Conservation (phyloP, 2,113 vertebrate genomes). For the Progne subis region DNA sequence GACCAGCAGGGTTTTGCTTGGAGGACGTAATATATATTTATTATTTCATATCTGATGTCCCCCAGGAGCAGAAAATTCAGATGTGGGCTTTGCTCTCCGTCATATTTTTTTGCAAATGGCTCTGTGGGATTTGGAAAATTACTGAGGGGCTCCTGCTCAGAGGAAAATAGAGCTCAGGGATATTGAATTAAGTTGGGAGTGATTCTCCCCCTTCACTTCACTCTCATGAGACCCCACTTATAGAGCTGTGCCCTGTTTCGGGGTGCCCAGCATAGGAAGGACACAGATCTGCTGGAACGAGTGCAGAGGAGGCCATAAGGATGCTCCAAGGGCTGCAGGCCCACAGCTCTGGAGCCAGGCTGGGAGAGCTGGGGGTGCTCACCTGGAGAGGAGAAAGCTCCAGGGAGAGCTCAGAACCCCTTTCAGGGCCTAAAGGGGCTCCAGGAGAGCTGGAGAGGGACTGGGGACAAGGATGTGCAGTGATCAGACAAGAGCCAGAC, state of each 20-base stretch:
- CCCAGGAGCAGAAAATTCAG: constrained; percentile 14
- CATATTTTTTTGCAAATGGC: not conserved
- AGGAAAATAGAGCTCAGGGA: not conserved
- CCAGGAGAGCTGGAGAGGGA: not conserved
- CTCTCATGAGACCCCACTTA: not conserved
- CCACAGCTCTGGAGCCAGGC: not conserved
- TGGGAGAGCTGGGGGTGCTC: not conserved
- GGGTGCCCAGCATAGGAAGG: not conserved
- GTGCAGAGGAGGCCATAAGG: accelerated
- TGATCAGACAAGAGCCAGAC: too few relatives aligned
- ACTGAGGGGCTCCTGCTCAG: not conserved
- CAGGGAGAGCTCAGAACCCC: accelerated
- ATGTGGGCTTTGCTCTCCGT: not conserved
- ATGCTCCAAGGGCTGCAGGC: not conserved
- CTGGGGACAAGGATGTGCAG: not conserved
- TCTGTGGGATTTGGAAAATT: not conserved
- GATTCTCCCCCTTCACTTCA: not conserved
- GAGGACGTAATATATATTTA: constrained; percentile 57
- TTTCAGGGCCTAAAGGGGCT: not conserved
- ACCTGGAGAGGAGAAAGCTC: not conserved
- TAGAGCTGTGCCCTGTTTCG: not conserved
- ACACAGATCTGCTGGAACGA: accelerated
- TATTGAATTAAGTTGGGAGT: not conserved
- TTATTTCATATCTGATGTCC: constrained; percentile 60
- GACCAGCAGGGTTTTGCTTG: constrained; percentile 9